A percentile compares a stretch with the other conserved stretches of the same genome.
These are phyloP conservation scores for Zaprionus davidi DNA, from an alignment of 1,140 invertebrate genomes.

Conservation along the genomic window DNA sequence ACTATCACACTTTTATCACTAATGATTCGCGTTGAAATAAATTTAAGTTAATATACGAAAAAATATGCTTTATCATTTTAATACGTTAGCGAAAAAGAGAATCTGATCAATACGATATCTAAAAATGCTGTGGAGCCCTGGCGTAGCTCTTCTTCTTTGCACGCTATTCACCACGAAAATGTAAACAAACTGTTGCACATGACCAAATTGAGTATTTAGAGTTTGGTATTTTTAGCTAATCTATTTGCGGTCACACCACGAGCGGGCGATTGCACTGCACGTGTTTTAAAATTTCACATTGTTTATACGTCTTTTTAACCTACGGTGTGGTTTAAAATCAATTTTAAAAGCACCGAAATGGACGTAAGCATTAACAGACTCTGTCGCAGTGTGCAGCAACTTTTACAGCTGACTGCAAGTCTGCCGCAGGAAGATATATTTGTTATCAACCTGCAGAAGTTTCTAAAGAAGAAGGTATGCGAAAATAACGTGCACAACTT, in stretches of 20 bases:
- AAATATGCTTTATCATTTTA: too few relatives aligned
- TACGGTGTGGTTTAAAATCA: slow-evolving; percentile 23
- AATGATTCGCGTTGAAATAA: too few relatives aligned
- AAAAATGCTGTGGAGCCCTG: too few relatives aligned
- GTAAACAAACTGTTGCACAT: slow-evolving; percentile 47
- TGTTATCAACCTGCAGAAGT: slow-evolving; percentile 48
- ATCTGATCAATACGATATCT: too few relatives aligned
- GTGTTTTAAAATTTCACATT: slow-evolving; percentile 71
- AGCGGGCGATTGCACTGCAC: slow-evolving; percentile 51
- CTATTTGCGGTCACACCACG: slow-evolving; percentile 14
- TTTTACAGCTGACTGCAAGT: slow-evolving; percentile 45
- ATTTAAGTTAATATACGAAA: too few relatives aligned
- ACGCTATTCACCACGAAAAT: slow-evolving; percentile 33
- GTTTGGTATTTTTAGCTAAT: slow-evolving; percentile 7
- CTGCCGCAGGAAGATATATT: slow-evolving; percentile 54
- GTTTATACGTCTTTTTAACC: slow-evolving; percentile 27
- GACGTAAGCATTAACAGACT: slow-evolving; percentile 69
- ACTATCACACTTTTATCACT: too few relatives aligned
- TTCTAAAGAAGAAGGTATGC: slow-evolving; percentile 64
- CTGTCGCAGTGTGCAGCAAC: slow-evolving; percentile 51
- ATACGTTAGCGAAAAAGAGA: too few relatives aligned
- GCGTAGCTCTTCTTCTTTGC: slow-evolving; percentile 19
- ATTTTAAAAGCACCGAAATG: slow-evolving; percentile 47
- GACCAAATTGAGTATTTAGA: background rate
- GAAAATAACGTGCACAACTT: slow-evolving; percentile 21